Base-by-base conservation (phyloP, 2,888 invertebrate species). In the Dioctria rufipes region DNA sequence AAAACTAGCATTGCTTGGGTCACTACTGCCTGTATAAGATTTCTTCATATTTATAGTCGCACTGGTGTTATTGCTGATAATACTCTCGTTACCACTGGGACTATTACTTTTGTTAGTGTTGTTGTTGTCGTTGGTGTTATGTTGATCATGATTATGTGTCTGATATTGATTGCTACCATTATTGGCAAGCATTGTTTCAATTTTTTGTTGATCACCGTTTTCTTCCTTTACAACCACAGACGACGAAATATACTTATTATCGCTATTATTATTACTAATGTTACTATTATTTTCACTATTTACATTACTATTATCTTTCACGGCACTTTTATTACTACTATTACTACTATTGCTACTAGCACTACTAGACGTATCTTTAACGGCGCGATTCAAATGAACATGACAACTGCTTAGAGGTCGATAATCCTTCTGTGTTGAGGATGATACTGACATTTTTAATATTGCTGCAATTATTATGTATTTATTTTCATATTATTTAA, bases 1-100 rank as follows among this genome's bases (percentile, higher is more conserved):
- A 83, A 89, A 89, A 84, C 89, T 89, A 79, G 86, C 87, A 84
- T 88, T 88, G 85, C 88, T 87, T 82, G 85, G 85, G 84, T 86
- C 86, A 82, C 86, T 25, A 25, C 25, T 86, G 82, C 84, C 82
- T 78, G 84, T 85, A 82, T 86, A 86, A 82, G 86, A 86, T 81
- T 87, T 87, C 82, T 86, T 83, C 84, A 83, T 83, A 42, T 83
- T 81, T 71, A 80, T 58, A n/a, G 8, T 5, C 46, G 42, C 78
- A 80, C 8, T 69, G 82, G 77, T 83, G 78, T 51, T 82, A 82
- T n/a, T 80, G 83, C 82, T 82, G 83, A 82, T 80, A 81, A 82
- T 63, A 82, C 83, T 82, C 83, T 82, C 61, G 39, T 43, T 75
- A 4, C 60, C 58, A 46, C 75, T 75, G 75, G 60, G 42, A 51